Evolutionary conservation across 30 jellyfish, hydroid and myxozoan species (phyloP).

Genomic region (Rhopilema esculentum): DNA sequence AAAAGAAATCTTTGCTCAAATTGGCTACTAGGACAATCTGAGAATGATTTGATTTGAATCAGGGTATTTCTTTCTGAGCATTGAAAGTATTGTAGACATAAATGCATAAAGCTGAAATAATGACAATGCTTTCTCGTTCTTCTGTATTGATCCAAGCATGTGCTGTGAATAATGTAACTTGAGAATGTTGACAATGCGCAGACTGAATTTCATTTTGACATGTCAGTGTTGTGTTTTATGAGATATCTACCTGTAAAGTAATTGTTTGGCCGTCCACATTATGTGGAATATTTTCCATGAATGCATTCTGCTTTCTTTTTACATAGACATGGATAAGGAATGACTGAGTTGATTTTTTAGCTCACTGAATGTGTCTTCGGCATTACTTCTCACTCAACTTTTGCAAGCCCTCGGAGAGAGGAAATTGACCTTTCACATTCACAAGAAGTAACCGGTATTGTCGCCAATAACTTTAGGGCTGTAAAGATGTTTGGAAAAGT

Average conservation of each 20-base stretch:
- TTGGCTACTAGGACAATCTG: conserved; percentile 41
- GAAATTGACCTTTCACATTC: too few relatives aligned
- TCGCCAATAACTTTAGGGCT: too few relatives aligned
- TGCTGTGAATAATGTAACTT: conserved; percentile 69
- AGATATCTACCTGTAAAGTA: conserved; percentile 59
- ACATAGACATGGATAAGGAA: conserved; percentile 53
- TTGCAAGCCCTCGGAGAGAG: too few relatives aligned
- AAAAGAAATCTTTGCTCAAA: conserved; percentile 21
- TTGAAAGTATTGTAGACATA: conserved; percentile 37
- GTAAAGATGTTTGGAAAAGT: too few relatives aligned
- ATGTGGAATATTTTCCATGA: conserved; percentile 15
- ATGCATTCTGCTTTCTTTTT: conserved; percentile 62
- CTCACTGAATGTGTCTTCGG: conserved; percentile 37
- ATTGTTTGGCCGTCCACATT: conserved; percentile 64
- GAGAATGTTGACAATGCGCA: conserved; percentile 76
- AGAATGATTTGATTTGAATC: conserved; percentile 24
- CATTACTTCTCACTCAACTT: too few relatives aligned
- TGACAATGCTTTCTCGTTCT: conserved; percentile 59
- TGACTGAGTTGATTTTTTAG: conserved; percentile 15
- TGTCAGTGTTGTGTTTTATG: conserved; percentile 58
- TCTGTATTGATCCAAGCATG: conserved; percentile 60
- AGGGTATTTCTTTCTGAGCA: conserved; percentile 32
- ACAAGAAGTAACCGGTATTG: too few relatives aligned
- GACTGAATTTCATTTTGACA: conserved; percentile 77
- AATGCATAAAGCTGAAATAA: conserved; percentile 61